Conservation (phyloP, 2,888 invertebrate genomes). For the Meiosimyza platycephala region DNA sequence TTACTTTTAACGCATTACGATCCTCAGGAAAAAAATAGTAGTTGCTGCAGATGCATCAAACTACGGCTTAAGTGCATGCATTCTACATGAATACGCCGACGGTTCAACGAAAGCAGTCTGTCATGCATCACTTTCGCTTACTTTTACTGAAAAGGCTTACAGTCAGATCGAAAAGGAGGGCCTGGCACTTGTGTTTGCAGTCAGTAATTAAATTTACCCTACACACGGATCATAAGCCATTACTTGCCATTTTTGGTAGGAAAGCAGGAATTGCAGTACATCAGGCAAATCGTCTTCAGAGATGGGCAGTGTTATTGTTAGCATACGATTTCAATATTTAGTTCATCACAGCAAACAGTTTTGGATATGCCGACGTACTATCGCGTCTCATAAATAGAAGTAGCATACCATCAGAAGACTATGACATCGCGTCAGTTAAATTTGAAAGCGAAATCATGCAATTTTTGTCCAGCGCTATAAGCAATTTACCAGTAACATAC, state of each 20-base stretch:
- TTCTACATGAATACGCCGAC: constrained; percentile 48
- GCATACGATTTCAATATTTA: constrained; percentile 48
- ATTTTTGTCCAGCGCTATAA: constrained; percentile 19
- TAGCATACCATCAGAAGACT: constrained; percentile 23
- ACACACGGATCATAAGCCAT: constrained; percentile 43
- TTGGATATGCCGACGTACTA: constrained; percentile 45
- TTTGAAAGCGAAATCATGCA: constrained; percentile 32
- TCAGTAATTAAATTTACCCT: constrained; percentile 51
- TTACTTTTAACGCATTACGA: constrained; percentile 44
- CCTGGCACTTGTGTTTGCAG: constrained; percentile 53
- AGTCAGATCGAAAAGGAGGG: constrained; percentile 52
- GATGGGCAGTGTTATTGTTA: constrained; percentile 45
- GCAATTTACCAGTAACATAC: constrained; percentile 37
- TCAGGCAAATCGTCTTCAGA: constrained; percentile 43
- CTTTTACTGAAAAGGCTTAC: constrained; percentile 46
- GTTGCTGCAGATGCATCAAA: constrained; percentile 47
- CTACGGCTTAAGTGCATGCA: constrained; percentile 42
- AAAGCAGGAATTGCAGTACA: constrained; percentile 44
- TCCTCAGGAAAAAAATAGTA: constrained; percentile 39
- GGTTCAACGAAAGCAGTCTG: constrained; percentile 53
- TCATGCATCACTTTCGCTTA: constrained; percentile 52
- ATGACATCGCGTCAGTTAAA: constrained; percentile 37
- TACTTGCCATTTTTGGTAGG: constrained; percentile 43
- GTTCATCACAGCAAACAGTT: constrained; percentile 45
- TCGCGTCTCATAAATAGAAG: constrained; percentile 38